These are phyloP conservation scores for Branchellion lobata DNA, from an alignment of 2,888 invertebrate genomes.

Conservation along the genomic window DNA sequence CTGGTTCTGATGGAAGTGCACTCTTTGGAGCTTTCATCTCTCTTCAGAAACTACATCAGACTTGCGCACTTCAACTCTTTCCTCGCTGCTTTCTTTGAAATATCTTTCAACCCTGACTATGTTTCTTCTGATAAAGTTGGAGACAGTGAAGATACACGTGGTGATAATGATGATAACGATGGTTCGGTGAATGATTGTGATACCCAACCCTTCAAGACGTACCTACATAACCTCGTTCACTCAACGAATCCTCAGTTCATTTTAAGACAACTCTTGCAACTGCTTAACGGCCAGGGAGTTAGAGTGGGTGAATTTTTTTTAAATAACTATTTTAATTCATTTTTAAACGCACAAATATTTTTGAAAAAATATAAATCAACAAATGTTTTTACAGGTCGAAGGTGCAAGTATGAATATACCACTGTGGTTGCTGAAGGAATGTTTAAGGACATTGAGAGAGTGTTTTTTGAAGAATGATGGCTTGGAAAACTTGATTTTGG, in stretches of 20 bases:
- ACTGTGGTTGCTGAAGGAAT: background rate
- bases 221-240: background rate
- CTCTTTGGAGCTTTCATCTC: background rate
- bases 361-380: too few species aligned
- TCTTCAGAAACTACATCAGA: slow-evolving; percentile 1
- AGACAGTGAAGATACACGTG: too few species aligned
- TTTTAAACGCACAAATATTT: too few species aligned
- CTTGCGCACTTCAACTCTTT: background rate
- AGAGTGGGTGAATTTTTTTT: too few species aligned
- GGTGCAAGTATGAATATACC: background rate
- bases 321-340: too few species aligned
- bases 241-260: background rate
- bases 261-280: background rate
- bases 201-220: background rate
- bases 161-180: too few species aligned
- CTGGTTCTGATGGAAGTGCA: background rate
- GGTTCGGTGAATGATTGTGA: background rate
- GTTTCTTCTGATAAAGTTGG: too few species aligned
- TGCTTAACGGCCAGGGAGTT: background rate
- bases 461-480: slow-evolving; percentile 1
- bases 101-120: background rate
- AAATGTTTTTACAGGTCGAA: too few species aligned
- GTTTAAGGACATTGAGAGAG: background rate
- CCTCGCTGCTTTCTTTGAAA: background rate
- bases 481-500: background rate